Evolutionary conservation across 2,113 vertebrate genomes (phyloP).

Genomic region (Laticauda laticaudata): DNA sequence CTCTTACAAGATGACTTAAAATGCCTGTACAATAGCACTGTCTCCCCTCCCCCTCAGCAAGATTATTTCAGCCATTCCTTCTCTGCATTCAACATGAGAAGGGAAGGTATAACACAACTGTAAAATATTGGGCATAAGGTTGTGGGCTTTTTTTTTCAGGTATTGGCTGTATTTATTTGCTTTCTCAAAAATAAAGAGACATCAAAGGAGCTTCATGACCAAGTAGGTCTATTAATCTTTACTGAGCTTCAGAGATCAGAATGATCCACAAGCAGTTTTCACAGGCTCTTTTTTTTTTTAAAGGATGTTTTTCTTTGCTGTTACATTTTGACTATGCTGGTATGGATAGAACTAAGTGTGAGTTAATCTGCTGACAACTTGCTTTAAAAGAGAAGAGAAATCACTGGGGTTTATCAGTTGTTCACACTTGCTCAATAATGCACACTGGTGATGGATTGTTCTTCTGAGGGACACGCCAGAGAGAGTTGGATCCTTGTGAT

Average conservation of each 20-base stretch:
- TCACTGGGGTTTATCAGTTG: neutral
- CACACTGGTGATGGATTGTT: conserved; percentile 13
- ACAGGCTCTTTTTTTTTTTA: neutral
- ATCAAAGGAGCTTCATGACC: neutral
- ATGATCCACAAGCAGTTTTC: conserved; percentile 35
- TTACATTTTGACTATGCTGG: conserved; percentile 28
- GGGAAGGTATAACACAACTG: neutral
- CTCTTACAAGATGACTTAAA: neutral
- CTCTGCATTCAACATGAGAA: neutral
- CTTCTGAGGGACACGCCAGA: conserved; percentile 40
- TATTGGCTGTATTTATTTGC: neutral
- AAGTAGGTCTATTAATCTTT: conserved; percentile 11
- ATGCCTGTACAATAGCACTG: neutral
- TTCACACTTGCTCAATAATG: neutral
- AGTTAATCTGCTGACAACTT: neutral
- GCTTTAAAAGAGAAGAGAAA: conserved; percentile 1
- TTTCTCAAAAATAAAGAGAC: neutral
- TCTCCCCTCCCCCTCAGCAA: neutral
- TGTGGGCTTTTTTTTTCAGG: neutral
- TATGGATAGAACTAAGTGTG: neutral
- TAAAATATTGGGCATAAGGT: neutral
- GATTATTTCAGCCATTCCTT: neutral
- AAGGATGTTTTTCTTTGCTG: conserved; percentile 15
- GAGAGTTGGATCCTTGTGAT: conserved; percentile 48
- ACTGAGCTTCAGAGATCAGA: conserved; percentile 12